These are phyloP conservation scores for Heteronetta atricapilla DNA, from an alignment of 2,113 vertebrate species.

Conservation along the genomic window DNA sequence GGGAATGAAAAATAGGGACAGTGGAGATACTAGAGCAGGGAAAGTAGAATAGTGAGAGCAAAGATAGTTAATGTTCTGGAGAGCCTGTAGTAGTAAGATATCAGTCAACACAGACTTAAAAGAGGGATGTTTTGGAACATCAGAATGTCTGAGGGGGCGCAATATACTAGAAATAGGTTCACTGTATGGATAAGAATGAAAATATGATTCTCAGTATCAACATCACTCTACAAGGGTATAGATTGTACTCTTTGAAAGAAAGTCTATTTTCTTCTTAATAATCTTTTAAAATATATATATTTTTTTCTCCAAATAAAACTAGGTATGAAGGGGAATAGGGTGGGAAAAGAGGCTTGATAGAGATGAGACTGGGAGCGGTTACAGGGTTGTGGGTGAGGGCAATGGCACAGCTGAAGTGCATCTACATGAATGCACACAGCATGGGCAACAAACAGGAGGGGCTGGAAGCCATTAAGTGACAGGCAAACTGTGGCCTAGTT, in stretches of 20 bases:
- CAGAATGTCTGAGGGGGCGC: neutral
- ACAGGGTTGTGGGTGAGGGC: neutral
- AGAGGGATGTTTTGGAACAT: neutral
- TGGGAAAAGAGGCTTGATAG: too few relatives aligned
- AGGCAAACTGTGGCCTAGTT: neutral
- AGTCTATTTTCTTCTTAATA: neutral
- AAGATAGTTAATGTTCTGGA: neutral
- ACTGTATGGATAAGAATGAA: neutral
- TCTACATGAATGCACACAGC: neutral
- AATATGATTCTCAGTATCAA: neutral
- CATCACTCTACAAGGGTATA: neutral
- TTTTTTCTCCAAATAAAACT: neutral
- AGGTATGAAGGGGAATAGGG: too few relatives aligned
- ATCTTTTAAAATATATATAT: neutral
- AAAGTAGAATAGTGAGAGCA: neutral
- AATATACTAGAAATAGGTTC: neutral
- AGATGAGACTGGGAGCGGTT: too few relatives aligned
- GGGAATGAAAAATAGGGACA: neutral
- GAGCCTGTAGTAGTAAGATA: neutral
- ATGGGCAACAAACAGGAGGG: neutral
- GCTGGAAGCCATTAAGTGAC: neutral
- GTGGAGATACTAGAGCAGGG: neutral
- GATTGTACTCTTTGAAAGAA: neutral
- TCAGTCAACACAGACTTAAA: neutral
- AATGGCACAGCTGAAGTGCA: neutral